Evolutionary conservation across 92 coral and sea anemone species (phyloP), one percentile per base, ranked within the genome.

Genomic region (Ricordea florida): DNA sequence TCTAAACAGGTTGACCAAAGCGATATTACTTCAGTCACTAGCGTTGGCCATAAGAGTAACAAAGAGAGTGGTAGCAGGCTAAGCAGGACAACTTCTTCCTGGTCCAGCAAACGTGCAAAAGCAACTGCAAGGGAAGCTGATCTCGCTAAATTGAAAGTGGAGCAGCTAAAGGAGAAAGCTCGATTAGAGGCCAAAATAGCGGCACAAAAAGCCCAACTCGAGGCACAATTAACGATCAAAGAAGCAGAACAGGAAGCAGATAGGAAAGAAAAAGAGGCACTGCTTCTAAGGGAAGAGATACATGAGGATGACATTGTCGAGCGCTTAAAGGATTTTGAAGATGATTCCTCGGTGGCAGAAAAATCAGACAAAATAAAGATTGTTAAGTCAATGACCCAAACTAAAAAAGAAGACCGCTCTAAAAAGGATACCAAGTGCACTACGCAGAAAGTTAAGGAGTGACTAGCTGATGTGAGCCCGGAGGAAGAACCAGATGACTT

Each of bases 261-360:
- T 56, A 56, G 62, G 34, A 51, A 51, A 51, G 59, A 51, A 3
- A 51, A 51, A 51, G 58, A 51, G 58, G 58, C 58, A 51, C 6
- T 51, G 58, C 58, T 51, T 13, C 30, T 51, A 51, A 24, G 28
- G 33, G 20, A 51, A 24, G 32, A 55, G 62, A 4, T 16, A 4
- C 11, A 55, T 5, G 62, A 29, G 4, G 37, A 55, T n/a, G 25
- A 55, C 3, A 55, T 27, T 55, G 62, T 1, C 17, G 36, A 55
- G 18, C 9, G 62, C 7, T 11, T 29, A 22, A 30, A 21, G 17
- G 34, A 51, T 13, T 25, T 51, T 51, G 58, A 51, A 51, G 58
- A 51, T 11, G 7, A 25, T 51, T 7, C 33, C 24, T 55, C 40
- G 2, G 37, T 55, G 10, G 37, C 40, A 55, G 58, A 3, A 14